Base-by-base conservation (phyloP, 1,140 invertebrate genomes). In the Medauroidea extradentata region DNA sequence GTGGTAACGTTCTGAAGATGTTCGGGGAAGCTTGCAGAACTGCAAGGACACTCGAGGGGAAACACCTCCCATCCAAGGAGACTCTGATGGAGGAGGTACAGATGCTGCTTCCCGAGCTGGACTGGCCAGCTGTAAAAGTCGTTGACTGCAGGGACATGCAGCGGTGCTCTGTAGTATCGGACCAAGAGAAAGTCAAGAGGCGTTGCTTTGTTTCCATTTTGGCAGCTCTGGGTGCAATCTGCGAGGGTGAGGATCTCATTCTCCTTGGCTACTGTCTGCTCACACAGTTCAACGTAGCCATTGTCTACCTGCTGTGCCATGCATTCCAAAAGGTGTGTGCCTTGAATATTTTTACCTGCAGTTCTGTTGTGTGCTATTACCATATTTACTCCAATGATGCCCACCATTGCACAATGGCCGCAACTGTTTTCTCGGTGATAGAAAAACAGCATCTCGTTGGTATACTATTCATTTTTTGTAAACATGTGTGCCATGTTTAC, bases 231-330 rank as follows among this genome's bases (percentile, higher is more conserved):
- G 16, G 50, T 21, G 27, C 21, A 0, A 5, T 61, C 21, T 34
- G 43, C 53, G 41, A 34, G n/a, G 46, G 23, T 0, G 39, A 61
- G 1, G 42, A 49, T 21, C 25, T 61, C 14, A 13, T 61, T 11
- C n/a, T 61, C 24, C 23, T 25, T 11, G 44, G 48, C 27, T 61
- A 61, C 25, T 50, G 50, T 1, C 43, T 61, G 59, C 38, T 61
- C 16, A 57, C 59, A 38, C 59, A 57, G 54, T 57, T 61, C 34
- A 57, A 61, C 42, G 59, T 61, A 4, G 59, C 53, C 11, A 18
- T 57, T n/a, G 44, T 57, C 11, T 61, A 61, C 27, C 24, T 57
- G 53, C 34, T 61, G 43, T 48, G 43, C 16, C 43, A 39, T 43
- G 23, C 57, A 19, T 61, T 61, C 41, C 21, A 58, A 25, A 16